Evolutionary conservation across 1,140 invertebrate genomes (phyloP).

Genomic region (Pseudomyrmex gracilis): DNA sequence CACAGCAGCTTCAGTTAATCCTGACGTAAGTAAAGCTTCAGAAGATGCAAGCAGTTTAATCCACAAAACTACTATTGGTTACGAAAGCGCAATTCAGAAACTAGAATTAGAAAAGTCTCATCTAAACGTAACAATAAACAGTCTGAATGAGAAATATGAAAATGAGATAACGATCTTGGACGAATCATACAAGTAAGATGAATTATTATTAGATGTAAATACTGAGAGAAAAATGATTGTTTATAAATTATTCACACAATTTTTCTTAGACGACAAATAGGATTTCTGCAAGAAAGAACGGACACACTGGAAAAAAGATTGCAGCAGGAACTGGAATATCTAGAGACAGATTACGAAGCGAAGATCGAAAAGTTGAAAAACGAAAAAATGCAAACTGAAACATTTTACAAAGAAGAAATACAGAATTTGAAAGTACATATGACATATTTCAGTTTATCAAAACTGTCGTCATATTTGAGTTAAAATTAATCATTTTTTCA

Average conservation of each 20-base stretch:
- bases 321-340: constrained; percentile 75
- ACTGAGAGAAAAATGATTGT: constrained; percentile 1
- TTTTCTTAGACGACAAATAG: constrained; percentile 79
- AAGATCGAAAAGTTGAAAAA: constrained; percentile 81
- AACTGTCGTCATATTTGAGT: constrained; percentile 11
- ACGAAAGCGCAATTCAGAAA: constrained; percentile 74
- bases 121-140: constrained; percentile 78
- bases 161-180: constrained; percentile 80
- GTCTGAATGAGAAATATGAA: constrained; percentile 80
- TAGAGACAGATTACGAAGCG: constrained; percentile 79
- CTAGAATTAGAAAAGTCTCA: constrained; percentile 79
- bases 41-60: constrained; percentile 41
- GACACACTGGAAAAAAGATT: constrained; percentile 79
- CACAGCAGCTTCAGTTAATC: constrained; percentile 3
- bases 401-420: constrained; percentile 77
- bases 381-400: constrained; percentile 79
- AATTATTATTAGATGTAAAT: constrained; percentile 39
- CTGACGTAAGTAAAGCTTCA: constrained; percentile 55
- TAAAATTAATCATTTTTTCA: constrained; percentile 6
- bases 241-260: constrained; percentile 42
- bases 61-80: constrained; percentile 67
- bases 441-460: not conserved
- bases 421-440: constrained; percentile 79
- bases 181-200: constrained; percentile 80
- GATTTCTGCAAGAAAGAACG: constrained; percentile 77